These are phyloP conservation scores for Tragelaphus imberbis DNA, from an alignment of 2,113 vertebrate species.

Conservation along the genomic window DNA sequence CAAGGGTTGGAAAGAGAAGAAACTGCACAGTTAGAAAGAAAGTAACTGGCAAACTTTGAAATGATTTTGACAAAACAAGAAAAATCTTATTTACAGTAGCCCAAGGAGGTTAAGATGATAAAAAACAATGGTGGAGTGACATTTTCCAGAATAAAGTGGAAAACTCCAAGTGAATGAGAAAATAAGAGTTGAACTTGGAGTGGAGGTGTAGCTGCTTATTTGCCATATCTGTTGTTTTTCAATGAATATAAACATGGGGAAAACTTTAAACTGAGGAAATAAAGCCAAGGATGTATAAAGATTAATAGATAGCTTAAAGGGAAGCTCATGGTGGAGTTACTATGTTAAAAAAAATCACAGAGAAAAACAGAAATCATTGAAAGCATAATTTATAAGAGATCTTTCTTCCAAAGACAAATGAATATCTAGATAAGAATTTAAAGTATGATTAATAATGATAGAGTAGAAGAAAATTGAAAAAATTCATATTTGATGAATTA, in stretches of 20 bases:
- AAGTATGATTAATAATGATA: not conserved
- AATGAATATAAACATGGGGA: not conserved
- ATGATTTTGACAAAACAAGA: not conserved
- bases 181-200: not conserved
- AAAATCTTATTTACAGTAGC: not conserved
- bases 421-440: not conserved
- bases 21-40: not conserved
- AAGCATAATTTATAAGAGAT: not conserved
- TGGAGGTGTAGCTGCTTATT: not conserved
- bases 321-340: not conserved
- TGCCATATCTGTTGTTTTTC: not conserved
- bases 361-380: not conserved
- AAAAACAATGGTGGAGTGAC: not conserved
- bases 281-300: not conserved
- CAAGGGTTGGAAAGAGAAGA: not conserved
- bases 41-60: not conserved
- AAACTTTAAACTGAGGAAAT: not conserved
- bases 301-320: not conserved
- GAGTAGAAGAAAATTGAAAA: not conserved
- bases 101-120: not conserved
- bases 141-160: constrained; percentile 2
- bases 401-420: not conserved
- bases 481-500: not conserved
- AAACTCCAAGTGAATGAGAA: not conserved
- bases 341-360: not conserved